Conservation (phyloP, 2,113 vertebrate species). For the Lepisosteus osseus region DNA sequence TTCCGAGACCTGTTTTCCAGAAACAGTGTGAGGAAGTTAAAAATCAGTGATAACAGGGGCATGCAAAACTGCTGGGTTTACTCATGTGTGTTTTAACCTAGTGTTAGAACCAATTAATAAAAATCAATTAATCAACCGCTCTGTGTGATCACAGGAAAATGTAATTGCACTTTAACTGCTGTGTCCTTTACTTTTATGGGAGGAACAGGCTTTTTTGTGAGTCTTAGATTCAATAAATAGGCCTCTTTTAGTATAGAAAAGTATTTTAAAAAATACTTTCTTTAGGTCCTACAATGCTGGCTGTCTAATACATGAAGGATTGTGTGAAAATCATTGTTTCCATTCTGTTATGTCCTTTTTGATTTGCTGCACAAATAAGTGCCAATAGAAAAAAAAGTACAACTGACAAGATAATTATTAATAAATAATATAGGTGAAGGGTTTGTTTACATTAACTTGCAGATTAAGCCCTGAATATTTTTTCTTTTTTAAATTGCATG, state of each 20-base stretch:
- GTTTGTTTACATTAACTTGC: constrained; percentile 17
- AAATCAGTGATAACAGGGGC: too few relatives aligned
- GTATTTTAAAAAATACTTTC: constrained; percentile 31
- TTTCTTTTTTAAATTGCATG: constrained; percentile 71
- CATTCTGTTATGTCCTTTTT: constrained; percentile 35
- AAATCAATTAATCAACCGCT: not conserved
- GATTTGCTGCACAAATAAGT: constrained; percentile 66
- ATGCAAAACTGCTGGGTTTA: too few relatives aligned
- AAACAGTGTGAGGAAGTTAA: too few relatives aligned
- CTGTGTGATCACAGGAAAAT: not conserved
- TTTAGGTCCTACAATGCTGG: constrained; percentile 51
- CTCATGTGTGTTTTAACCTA: too few relatives aligned
- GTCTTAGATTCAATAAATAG: too few relatives aligned
- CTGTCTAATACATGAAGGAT: constrained; percentile 37
- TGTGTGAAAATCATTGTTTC: constrained; percentile 36
- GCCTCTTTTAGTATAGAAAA: too few relatives aligned
- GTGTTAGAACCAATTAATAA: too few relatives aligned
- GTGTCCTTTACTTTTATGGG: not conserved
- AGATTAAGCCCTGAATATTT: constrained; percentile 52
- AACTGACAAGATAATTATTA: constrained; percentile 57
- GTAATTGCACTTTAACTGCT: not conserved
- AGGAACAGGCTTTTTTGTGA: not conserved
- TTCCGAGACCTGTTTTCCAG: too few relatives aligned
- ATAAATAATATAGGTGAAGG: not conserved
- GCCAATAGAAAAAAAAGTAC: constrained; percentile 61